Evolutionary conservation across 2,888 invertebrate genomes (phyloP).

Genomic region (Nemotelus pantherinus): DNA sequence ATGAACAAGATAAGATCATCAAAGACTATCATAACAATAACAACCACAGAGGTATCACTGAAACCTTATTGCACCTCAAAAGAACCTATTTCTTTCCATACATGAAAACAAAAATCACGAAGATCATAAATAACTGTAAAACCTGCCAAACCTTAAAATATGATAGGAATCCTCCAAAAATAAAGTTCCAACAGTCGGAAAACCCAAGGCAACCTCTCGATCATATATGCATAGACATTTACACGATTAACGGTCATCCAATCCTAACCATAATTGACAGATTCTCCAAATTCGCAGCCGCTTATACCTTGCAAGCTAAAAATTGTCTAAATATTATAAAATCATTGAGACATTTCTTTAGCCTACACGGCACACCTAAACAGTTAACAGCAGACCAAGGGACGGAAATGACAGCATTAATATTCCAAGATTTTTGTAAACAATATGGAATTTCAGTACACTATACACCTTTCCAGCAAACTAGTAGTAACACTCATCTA

Average conservation of each 20-base stretch:
- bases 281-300: slow-evolving; percentile 49
- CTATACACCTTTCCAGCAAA: slow-evolving; percentile 48
- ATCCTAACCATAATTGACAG: slow-evolving; percentile 47
- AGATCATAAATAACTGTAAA: too few relatives aligned
- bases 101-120: too few relatives aligned
- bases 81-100: too few relatives aligned
- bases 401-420: slow-evolving; percentile 40
- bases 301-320: slow-evolving; percentile 46
- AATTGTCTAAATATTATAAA: slow-evolving; percentile 48
- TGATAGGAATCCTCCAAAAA: too few relatives aligned
- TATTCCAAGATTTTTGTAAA: slow-evolving; percentile 48
- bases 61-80: too few relatives aligned
- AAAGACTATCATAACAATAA: too few relatives aligned
- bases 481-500: slow-evolving; percentile 47
- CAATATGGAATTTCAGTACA: slow-evolving; percentile 39
- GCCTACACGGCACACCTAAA: slow-evolving; percentile 10
- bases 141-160: too few relatives aligned
- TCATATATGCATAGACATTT: slow-evolving; percentile 39
- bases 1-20: too few relatives aligned
- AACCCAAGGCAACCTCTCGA: not conserved
- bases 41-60: too few relatives aligned
- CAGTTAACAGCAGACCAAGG: slow-evolving; percentile 48
- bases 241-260: slow-evolving; percentile 48
- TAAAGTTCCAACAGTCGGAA: too few relatives aligned
- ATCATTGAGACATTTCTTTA: slow-evolving; percentile 37